phyloP scores from a whole-genome alignment of 1,140 invertebrate species.

The Drosophila insularis region DNA sequence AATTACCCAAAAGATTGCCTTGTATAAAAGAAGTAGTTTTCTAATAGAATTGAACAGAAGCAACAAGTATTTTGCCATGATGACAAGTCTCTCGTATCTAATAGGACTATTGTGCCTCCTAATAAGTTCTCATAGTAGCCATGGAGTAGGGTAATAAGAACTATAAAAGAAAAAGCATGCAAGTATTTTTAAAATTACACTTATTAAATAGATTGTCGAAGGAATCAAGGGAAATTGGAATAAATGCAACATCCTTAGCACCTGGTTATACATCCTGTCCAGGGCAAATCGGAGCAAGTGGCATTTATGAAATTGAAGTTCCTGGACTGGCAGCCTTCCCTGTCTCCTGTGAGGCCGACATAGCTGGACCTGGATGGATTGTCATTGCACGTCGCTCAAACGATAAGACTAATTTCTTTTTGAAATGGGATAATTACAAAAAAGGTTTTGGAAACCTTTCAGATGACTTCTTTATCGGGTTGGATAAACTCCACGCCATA shows the following conservation, averaged over 20 bases:
- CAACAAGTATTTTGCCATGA: neutral
- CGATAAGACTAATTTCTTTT: neutral
- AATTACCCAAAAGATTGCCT: neutral
- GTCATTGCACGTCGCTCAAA: constrained; percentile 1
- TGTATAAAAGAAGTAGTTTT: neutral
- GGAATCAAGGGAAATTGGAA: neutral
- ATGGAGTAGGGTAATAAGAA: neutral
- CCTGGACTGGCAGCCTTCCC: neutral
- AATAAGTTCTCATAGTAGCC: neutral
- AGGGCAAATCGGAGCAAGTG: neutral
- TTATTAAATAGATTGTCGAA: neutral
- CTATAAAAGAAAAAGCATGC: no score
- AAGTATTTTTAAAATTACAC: no score
- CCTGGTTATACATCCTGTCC: neutral
- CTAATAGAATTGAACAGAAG: neutral
- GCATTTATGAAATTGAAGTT: neutral
- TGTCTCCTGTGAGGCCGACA: neutral
- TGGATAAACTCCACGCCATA: constrained; percentile 13
- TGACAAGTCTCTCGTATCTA: neutral
- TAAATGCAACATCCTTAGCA: constrained; percentile 1
- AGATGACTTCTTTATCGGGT: neutral
- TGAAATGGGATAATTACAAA: neutral
- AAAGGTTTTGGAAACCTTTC: neutral
- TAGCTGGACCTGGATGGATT: neutral
- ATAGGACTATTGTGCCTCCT: neutral